These are phyloP conservation scores for Cylindroiulus punctatus DNA, from an alignment of 2,888 invertebrate genomes.

Conservation along the genomic window DNA sequence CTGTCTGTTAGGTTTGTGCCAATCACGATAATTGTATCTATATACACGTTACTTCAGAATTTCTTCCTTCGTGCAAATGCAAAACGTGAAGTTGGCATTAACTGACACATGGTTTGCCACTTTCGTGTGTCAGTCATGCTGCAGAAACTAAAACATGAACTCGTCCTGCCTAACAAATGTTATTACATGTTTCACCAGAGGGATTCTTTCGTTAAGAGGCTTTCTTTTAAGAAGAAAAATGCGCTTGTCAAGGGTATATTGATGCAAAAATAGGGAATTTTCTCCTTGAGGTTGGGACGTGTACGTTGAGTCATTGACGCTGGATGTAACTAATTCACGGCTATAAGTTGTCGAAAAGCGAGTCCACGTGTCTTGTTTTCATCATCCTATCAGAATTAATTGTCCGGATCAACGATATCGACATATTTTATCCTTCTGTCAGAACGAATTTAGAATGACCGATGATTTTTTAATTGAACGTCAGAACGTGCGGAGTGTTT, in stretches of 20 bases:
- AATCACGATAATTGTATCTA: background rate
- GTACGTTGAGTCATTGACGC: no score
- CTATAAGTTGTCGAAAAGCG: background rate
- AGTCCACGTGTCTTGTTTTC: background rate
- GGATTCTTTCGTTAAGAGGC: background rate
- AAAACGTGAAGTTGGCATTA: background rate
- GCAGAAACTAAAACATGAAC: background rate
- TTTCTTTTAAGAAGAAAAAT: slow-evolving; percentile 9
- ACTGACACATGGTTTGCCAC: background rate
- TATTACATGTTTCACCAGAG: background rate
- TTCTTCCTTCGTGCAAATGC: background rate
- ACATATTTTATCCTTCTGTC: background rate
- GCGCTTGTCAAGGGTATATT: background rate
- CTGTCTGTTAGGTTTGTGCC: background rate
- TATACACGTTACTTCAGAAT: background rate
- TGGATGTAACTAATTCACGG: background rate
- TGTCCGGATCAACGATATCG: background rate
- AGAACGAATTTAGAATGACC: background rate
- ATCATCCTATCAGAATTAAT: background rate
- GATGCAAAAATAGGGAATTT: background rate
- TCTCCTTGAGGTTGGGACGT: background rate
- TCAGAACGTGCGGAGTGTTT: background rate
- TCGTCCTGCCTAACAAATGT: background rate
- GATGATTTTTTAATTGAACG: background rate
- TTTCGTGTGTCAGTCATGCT: background rate